These are phyloP conservation scores for Pseudomyrmex concolor DNA, from an alignment of 1,140 invertebrate genomes.

Conservation along the genomic window DNA sequence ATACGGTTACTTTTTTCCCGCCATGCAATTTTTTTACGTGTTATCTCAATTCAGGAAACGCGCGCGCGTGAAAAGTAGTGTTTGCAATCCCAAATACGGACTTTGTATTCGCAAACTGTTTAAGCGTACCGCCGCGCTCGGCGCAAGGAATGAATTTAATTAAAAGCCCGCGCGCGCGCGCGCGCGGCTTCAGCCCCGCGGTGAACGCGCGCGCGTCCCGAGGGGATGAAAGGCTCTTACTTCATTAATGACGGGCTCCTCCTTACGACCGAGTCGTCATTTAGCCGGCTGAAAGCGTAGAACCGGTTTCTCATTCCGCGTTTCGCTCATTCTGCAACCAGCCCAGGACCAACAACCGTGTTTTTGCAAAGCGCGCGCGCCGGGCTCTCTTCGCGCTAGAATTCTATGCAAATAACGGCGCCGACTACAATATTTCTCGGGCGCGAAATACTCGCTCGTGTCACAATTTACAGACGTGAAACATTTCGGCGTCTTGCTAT, in stretches of 20 bases:
- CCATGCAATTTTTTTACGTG: conserved; percentile 6
- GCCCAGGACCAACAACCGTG: not conserved
- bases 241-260: conserved; percentile 57
- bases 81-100: conserved; percentile 45
- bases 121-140: conserved; percentile 22
- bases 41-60: not conserved
- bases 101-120: conserved; percentile 50
- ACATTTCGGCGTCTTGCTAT: conserved; percentile 2
- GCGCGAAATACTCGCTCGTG: conserved; percentile 21
- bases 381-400: conserved; percentile 1
- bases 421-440: conserved; percentile 25
- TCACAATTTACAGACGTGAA: conserved; percentile 46
- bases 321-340: conserved; percentile 33
- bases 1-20: conserved; percentile 1
- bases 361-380: conserved; percentile 25
- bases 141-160: conserved; percentile 51
- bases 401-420: conserved; percentile 55
- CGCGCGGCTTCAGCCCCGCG: conserved; percentile 21
- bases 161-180: conserved; percentile 45
- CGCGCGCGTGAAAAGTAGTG: not conserved
- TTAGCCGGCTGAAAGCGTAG: conserved; percentile 47
- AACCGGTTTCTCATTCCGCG: conserved; percentile 53
- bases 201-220: not conserved
- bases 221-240: conserved; percentile 51
- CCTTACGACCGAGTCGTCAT: conserved; percentile 46